phyloP scores from a whole-genome alignment of 2,113 vertebrate species.

The Ammodytes marinus region DNA sequence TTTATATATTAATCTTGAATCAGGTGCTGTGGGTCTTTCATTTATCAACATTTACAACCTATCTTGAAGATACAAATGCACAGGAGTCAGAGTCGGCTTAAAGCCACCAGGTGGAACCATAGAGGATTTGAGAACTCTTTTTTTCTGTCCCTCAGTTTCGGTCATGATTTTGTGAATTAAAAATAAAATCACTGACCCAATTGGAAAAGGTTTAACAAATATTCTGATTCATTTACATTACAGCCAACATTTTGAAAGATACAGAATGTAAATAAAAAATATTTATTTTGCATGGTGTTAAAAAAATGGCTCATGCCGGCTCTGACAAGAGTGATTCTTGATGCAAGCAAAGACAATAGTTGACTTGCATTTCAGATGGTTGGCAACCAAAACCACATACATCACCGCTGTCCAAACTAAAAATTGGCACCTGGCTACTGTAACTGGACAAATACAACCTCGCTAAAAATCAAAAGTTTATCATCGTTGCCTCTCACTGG shows the following conservation, averaged over 20 bases:
- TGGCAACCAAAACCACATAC: slow-evolving; percentile 61
- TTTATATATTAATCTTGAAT: slow-evolving; percentile 57
- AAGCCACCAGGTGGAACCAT: slow-evolving; percentile 21
- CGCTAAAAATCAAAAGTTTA: slow-evolving; percentile 67
- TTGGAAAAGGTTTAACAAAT: not conserved
- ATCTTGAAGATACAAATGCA: slow-evolving; percentile 30
- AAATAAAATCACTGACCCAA: not conserved
- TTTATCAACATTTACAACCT: slow-evolving; percentile 47
- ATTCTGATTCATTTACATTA: too few species aligned
- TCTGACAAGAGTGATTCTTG: slow-evolving; percentile 36
- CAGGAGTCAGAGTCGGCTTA: slow-evolving; percentile 32
- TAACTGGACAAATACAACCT: slow-evolving; percentile 58
- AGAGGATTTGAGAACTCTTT: slow-evolving; percentile 6
- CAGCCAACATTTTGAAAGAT: too few species aligned
- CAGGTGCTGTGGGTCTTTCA: slow-evolving; percentile 43
- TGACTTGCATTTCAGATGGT: slow-evolving; percentile 47
- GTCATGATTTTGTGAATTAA: not conserved
- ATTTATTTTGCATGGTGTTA: too few species aligned
- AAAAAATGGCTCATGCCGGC: slow-evolving; percentile 1
- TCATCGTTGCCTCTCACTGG: slow-evolving; percentile 61
- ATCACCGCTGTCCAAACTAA: slow-evolving; percentile 66
- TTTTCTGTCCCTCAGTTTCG: slow-evolving; percentile 16
- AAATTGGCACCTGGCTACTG: slow-evolving; percentile 69
- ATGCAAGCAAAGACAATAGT: slow-evolving; percentile 29
- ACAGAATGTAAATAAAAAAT: too few species aligned